Evolutionary conservation across 2,888 invertebrate species (phyloP).

Genomic region (Phrixothrix hirtus): DNA sequence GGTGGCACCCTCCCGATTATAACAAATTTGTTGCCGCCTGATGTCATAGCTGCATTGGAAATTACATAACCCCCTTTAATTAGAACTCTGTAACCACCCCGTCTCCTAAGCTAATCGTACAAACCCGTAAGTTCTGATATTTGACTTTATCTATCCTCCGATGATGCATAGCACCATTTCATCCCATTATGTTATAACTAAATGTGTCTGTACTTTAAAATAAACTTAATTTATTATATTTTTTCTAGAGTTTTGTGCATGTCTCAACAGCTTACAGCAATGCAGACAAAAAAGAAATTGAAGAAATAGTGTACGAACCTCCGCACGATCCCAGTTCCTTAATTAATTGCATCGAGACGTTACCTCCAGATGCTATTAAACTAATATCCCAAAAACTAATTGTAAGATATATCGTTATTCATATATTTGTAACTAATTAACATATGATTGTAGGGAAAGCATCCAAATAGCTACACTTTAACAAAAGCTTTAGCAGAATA

Average conservation of each 20-base stretch:
- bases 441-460: constrained; percentile 66
- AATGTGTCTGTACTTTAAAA: no score
- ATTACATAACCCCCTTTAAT: no score
- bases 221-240: no score
- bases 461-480: constrained; percentile 95
- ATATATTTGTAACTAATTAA: no score
- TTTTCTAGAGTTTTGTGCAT: constrained; percentile 74
- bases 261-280: constrained; percentile 97
- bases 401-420: constrained; percentile 55
- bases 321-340: constrained; percentile 66
- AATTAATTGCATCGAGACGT: constrained; percentile 63
- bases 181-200: no score
- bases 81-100: no score
- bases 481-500: constrained; percentile 94
- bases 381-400: constrained; percentile 62
- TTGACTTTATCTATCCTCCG: no score
- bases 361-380: constrained; percentile 65
- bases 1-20: no score
- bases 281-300: constrained; percentile 79
- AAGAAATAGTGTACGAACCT: constrained; percentile 81
- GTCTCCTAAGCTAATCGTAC: no score
- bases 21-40: no score
- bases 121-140: no score
- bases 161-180: not conserved
- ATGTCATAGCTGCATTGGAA: no score